Conservation (phyloP, 2,797 vertebrate species). For the Etheostoma nigrum region DNA sequence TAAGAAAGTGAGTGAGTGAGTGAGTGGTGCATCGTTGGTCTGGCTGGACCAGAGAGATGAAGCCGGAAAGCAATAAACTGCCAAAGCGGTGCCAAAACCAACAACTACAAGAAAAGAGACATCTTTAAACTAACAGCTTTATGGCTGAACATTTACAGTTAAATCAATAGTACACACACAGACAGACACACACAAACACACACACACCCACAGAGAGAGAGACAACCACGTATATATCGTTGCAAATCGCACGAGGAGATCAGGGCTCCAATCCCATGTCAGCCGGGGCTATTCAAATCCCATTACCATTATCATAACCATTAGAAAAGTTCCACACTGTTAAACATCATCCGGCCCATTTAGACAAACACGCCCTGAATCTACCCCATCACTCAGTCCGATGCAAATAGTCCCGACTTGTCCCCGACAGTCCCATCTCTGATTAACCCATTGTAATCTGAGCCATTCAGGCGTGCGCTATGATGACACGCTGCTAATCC, state of each 20-base stretch:
- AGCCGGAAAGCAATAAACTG: conserved; percentile 20
- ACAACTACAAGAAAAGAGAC: conserved; percentile 9
- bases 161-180: conserved; percentile 46
- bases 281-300: conserved; percentile 56
- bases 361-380: conserved; percentile 28
- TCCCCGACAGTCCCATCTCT: conserved; percentile 43
- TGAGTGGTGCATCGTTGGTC: neutral
- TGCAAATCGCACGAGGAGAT: neutral
- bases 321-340: conserved; percentile 55
- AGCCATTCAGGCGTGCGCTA: neutral
- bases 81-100: neutral
- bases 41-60: conserved; percentile 1
- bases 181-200: conserved; percentile 21
- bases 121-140: conserved; percentile 27
- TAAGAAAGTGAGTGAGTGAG: neutral
- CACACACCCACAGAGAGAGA: neutral
- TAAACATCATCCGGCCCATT: conserved; percentile 59
- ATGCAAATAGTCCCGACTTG: neutral
- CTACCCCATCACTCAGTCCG: conserved; percentile 29
- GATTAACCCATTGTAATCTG: conserved; percentile 63
- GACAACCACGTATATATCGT: too few relatives aligned
- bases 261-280: conserved; percentile 1
- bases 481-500: conserved; percentile 45
- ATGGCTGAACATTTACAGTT: conserved; percentile 47
- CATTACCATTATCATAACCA: conserved; percentile 61